phyloP scores from a whole-genome alignment of 2,888 invertebrate genomes.

The Sesamia inferens region DNA sequence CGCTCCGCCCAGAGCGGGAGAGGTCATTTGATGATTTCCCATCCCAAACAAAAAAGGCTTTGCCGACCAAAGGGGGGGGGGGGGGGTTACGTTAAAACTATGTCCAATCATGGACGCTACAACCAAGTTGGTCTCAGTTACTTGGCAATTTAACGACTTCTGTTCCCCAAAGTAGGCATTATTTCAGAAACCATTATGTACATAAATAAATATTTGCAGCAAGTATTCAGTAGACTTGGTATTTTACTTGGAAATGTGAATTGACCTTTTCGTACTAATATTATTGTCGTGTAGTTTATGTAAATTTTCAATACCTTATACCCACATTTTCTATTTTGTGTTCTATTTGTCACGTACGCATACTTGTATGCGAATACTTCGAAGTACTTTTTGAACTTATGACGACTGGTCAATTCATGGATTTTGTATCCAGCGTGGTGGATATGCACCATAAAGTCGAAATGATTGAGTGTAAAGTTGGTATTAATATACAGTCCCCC shows the following conservation, averaged over 20 bases:
- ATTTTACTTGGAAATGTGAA: constrained; percentile 34
- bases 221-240: neutral
- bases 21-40: no score
- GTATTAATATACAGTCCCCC: no score
- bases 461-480: no score
- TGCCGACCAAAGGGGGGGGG: neutral
- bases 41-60: neutral
- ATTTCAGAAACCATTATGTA: neutral
- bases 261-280: constrained; percentile 15
- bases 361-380: no score
- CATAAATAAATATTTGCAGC: neutral
- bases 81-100: neutral
- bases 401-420: no score
- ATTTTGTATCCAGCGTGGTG: no score
- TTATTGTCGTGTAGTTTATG: neutral
- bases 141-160: neutral
- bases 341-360: no score
- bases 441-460: no score
- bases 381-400: no score
- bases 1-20: no score
- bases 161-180: no score
- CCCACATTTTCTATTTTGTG: no score
- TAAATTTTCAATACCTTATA: constrained; percentile 7
- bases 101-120: neutral
- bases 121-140: neutral